Conservation (phyloP, 2,113 vertebrate genomes). For the Chroicocephalus ridibundus region DNA sequence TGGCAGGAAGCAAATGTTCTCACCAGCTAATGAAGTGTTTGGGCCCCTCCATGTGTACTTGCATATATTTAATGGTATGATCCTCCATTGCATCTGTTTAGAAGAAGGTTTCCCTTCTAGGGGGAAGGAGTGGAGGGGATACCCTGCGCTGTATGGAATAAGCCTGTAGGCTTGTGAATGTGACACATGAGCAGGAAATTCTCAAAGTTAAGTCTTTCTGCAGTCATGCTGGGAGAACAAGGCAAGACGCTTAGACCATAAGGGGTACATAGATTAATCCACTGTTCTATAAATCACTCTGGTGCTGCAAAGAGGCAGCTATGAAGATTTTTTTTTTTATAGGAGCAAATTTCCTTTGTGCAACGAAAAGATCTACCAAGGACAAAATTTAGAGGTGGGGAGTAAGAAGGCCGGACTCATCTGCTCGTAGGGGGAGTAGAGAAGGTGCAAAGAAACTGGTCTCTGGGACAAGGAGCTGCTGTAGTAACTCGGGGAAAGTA, state of each 20-base stretch:
- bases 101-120: neutral
- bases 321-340: neutral
- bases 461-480: neutral
- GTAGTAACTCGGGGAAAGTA: neutral
- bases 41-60: neutral
- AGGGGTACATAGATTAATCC: neutral
- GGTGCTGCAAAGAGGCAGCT: neutral
- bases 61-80: neutral
- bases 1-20: neutral
- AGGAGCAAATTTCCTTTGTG: neutral
- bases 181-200: neutral
- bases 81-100: neutral
- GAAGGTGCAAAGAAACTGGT: neutral
- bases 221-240: neutral
- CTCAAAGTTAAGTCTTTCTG: neutral
- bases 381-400: neutral
- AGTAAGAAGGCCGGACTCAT: neutral
- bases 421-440: rapidly evolving
- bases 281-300: neutral
- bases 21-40: rapidly evolving
- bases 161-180: neutral
- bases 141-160: neutral
- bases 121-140: neutral
- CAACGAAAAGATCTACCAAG: neutral
- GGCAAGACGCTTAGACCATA: neutral